phyloP scores from a whole-genome alignment of 2,888 invertebrate species.

The Pyralis farinalis region DNA sequence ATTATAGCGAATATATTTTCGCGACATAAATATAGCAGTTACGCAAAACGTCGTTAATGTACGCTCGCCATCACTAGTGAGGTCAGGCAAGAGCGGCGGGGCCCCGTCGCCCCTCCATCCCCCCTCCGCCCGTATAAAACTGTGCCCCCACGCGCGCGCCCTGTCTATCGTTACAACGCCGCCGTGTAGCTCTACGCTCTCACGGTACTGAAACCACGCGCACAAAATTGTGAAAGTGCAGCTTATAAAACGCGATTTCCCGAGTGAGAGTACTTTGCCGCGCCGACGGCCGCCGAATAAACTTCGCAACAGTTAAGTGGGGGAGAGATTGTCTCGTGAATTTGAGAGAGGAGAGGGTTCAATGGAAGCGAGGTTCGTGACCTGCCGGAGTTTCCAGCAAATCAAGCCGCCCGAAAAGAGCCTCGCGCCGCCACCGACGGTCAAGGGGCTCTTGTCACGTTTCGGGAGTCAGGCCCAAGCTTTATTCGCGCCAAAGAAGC shows the following conservation, averaged over 20 bases:
- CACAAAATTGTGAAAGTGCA: slow-evolving; percentile 76
- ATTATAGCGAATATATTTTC: too few species aligned
- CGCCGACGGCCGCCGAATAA: slow-evolving; percentile 35
- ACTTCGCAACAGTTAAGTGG: slow-evolving; percentile 42
- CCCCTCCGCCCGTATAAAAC: slow-evolving; percentile 51
- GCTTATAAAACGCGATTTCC: slow-evolving; percentile 58
- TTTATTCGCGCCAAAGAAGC: slow-evolving; percentile 74
- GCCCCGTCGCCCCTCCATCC: slow-evolving; percentile 31
- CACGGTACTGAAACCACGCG: slow-evolving; percentile 56
- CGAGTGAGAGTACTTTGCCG: slow-evolving; percentile 65
- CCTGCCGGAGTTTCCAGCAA: slow-evolving; percentile 78
- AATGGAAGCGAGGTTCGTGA: slow-evolving; percentile 82
- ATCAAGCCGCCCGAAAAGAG: slow-evolving; percentile 79
- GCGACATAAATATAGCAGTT: background rate
- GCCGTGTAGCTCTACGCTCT: slow-evolving; percentile 52
- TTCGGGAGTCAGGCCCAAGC: slow-evolving; percentile 80
- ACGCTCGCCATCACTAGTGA: slow-evolving; percentile 51
- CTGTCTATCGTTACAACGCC: slow-evolving; percentile 64
- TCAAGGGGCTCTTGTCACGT: slow-evolving; percentile 75
- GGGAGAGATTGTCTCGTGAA: slow-evolving; percentile 57
- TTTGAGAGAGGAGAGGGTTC: slow-evolving; percentile 65
- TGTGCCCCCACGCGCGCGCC: slow-evolving; percentile 64
- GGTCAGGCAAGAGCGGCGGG: slow-evolving; percentile 45
- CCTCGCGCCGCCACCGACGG: slow-evolving; percentile 71
- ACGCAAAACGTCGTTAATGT: slow-evolving; percentile 19